Evolutionary conservation across 1,140 invertebrate species (phyloP), one percentile per base, ranked within the genome.

Genomic region (Heliconius hewitsoni): DNA sequence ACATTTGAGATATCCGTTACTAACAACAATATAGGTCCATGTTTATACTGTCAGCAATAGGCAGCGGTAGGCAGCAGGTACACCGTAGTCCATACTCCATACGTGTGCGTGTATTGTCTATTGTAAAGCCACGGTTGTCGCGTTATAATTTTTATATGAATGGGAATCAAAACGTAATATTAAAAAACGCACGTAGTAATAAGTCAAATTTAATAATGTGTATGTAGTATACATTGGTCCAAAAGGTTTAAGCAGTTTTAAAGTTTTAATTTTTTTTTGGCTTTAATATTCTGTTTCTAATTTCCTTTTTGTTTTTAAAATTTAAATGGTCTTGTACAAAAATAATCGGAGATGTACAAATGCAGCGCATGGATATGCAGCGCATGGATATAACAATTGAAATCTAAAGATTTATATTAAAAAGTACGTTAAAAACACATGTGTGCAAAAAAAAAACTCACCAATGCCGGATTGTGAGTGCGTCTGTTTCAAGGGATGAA

Each of bases 401-500:
- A 60, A 27, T 60, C 1, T 9, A 3, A 27, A 23, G 19, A 57
- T 57, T 57, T 57, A 23, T 57, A 57, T 23, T 23, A 23, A 57
- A 23, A 57, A 1, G 9, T 23, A 57, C 8, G 0, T 57, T n/a
- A 19, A 23, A 57, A 23, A 57, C 55, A 23, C 55, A 23, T 9
- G n/a, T 57, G 55, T 57, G 5, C 5, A 23, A 60, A 60, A 42
- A 74, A 57, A 42, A 74, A 83, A 91, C 92, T 93, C 78, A 94
- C 93, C 93, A 94, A 79, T 91, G 93, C 81, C 76, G 72, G 76
- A 86, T 90, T 85, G 93, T 93, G 71, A 94, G 90, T 86, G 93
- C 92, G 74, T 93, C 93, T 82, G 93, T 94, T 86, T 94, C 93
- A 13, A 94, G 89, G 52, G 93, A 94, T 72, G 93, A 93, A 80